These are phyloP conservation scores for Volucella inflata DNA, from an alignment of 2,888 invertebrate species.

Conservation along the genomic window DNA sequence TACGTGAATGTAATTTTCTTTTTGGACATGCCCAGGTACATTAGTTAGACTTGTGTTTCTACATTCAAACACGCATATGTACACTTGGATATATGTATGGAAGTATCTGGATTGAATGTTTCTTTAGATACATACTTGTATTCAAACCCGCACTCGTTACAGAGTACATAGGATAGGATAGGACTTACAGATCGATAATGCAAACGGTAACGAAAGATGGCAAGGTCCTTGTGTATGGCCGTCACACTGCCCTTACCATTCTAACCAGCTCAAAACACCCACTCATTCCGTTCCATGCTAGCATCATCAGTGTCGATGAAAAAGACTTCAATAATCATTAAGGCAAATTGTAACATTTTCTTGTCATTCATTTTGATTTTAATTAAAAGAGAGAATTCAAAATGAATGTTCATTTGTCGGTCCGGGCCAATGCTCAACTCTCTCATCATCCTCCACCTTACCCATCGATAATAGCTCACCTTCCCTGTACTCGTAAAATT, in stretches of 20 bases:
- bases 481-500: conserved; percentile 13
- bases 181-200: conserved; percentile 63
- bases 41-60: too few relatives aligned
- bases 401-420: conserved; percentile 68
- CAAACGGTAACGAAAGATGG: conserved; percentile 64
- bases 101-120: conserved; percentile 28
- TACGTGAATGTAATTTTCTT: conserved; percentile 69
- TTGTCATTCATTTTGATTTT: conserved; percentile 75
- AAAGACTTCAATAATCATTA: conserved; percentile 75
- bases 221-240: conserved; percentile 38
- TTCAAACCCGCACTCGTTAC: neutral
- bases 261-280: conserved; percentile 1
- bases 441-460: conserved; percentile 8
- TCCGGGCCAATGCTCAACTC: neutral
- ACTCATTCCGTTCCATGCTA: conserved; percentile 6
- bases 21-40: conserved; percentile 37
- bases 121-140: conserved; percentile 7
- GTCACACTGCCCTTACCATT: conserved; percentile 19
- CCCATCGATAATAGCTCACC: conserved; percentile 48
- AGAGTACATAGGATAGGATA: neutral
- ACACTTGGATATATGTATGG: too few relatives aligned
- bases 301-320: conserved; percentile 53
- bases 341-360: conserved; percentile 74
- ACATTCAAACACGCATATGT: too few relatives aligned
- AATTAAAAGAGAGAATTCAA: conserved; percentile 75